These are phyloP conservation scores for roundworm (Caenorhabditis elegans) DNA, from an alignment of 1,140 invertebrate genomes.

Conservation along the genomic window WBcel235 BX284602.5:7180001-7180500, in stretches of 20 bases:
- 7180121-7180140: not conserved
- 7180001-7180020: not conserved
- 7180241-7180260: not conserved
- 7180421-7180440: not conserved
- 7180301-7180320: not conserved
- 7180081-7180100: not conserved
- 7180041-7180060: not conserved
- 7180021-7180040: not conserved
- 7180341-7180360: slow-evolving; percentile 29
- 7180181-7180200: not conserved
- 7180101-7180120: not conserved
- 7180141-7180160: too few relatives aligned
- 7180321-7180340: not conserved
- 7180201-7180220: not conserved
- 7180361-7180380: slow-evolving; percentile 5
- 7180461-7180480: not conserved
- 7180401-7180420: not conserved
- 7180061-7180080: not conserved
- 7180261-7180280: not conserved
- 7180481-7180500: too few relatives aligned
- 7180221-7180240: not conserved
- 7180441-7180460: not conserved
- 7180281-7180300: not conserved
- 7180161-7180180: not conserved
- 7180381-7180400: not conserved